These are phyloP conservation scores for Eunapius fragilis DNA, from an alignment of 37 sponge, comb jelly and placozoan species.

Conservation along the genomic window DNA sequence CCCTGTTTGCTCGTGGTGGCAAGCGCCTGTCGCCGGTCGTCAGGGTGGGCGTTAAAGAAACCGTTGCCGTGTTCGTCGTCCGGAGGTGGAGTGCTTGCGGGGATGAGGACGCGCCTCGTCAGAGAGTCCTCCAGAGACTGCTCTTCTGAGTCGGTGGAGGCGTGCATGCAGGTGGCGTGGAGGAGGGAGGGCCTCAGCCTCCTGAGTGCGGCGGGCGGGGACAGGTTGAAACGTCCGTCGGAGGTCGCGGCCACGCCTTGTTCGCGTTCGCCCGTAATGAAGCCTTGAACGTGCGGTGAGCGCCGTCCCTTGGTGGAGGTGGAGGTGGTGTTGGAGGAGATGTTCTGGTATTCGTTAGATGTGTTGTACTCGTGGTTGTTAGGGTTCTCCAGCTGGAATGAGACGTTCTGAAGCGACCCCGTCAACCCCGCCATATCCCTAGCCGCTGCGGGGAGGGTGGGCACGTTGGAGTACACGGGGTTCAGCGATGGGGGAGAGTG, in stretches of 20 bases:
- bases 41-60: not conserved
- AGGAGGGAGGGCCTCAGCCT: not conserved
- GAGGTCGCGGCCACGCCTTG: not conserved
- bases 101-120: too few relatives aligned
- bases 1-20: not conserved
- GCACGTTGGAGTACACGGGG: not conserved
- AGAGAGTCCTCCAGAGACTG: not conserved
- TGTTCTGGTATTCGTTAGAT: not conserved
- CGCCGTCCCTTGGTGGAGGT: not conserved
- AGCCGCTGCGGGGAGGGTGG: not conserved
- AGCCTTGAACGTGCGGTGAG: not conserved
- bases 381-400: too few relatives aligned
- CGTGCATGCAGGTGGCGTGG: slow-evolving; percentile 6
- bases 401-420: not conserved
- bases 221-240: slow-evolving; percentile 29
- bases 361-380: not conserved
- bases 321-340: not conserved
- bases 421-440: slow-evolving; percentile 1
- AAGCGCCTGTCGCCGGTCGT: not conserved
- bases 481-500: not conserved
- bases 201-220: slow-evolving; percentile 24
- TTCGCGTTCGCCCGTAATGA: not conserved
- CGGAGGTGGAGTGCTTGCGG: too few relatives aligned
- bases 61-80: not conserved
- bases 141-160: slow-evolving; percentile 23